Conservation (phyloP, 2,113 vertebrate genomes). For the Thunnus maccoyii region DNA sequence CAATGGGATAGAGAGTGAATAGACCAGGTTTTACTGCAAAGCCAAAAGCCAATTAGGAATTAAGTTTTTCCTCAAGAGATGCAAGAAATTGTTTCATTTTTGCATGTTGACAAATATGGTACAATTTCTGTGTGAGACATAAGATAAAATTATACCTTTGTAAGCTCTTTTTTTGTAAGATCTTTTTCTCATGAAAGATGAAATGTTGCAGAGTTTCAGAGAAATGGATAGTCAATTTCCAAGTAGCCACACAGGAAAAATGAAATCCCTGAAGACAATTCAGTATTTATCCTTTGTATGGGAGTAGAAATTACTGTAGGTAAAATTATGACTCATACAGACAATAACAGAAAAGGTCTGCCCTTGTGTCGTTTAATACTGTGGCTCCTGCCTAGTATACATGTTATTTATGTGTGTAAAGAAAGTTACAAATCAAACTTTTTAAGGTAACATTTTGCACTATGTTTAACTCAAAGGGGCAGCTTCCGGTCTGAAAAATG, state of each 20-base stretch:
- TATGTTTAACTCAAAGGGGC: background rate
- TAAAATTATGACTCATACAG: background rate
- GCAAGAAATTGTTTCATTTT: background rate
- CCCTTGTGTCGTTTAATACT: background rate
- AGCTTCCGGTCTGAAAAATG: no score
- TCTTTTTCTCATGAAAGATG: background rate
- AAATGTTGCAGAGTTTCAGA: background rate
- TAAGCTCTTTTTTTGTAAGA: background rate
- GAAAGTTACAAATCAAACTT: background rate
- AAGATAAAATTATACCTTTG: background rate
- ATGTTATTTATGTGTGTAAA: background rate
- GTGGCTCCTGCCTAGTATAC: background rate
- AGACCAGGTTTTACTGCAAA: slow-evolving; percentile 6
- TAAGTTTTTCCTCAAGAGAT: slow-evolving; percentile 7
- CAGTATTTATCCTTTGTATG: background rate
- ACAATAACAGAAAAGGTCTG: background rate
- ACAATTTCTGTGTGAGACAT: background rate
- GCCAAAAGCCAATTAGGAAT: background rate
- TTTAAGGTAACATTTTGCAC: background rate
- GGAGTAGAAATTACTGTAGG: background rate
- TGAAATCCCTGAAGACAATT: background rate
- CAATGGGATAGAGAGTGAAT: slow-evolving; percentile 15
- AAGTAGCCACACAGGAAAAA: background rate
- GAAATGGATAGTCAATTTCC: background rate
- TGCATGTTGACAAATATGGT: no score